Evolutionary conservation across 2,797 vertebrate genomes (phyloP).

Genomic region (Labeo calbasu): DNA sequence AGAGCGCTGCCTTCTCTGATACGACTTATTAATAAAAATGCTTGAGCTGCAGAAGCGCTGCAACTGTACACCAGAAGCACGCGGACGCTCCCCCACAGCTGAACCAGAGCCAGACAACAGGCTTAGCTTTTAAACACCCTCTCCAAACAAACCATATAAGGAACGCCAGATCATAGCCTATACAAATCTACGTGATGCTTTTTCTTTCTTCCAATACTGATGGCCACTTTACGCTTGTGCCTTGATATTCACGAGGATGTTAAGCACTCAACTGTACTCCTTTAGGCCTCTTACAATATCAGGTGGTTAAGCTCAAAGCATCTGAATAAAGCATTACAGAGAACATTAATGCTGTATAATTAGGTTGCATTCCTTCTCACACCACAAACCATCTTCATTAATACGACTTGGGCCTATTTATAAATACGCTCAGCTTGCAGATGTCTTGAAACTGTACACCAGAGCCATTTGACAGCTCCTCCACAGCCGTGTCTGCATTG

Average conservation of each 20-base stretch:
- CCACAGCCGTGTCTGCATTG: conserved; percentile 40
- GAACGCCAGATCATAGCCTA: background rate
- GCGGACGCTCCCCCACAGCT: conserved; percentile 35
- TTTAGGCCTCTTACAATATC: background rate
- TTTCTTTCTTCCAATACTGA: background rate
- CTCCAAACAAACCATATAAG: conserved; percentile 17
- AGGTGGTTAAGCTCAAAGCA: background rate
- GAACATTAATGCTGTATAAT: background rate
- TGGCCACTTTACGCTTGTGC: too few relatives aligned
- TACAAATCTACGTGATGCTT: background rate
- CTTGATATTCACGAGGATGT: background rate
- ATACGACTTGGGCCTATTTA: conserved; percentile 40
- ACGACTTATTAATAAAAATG: conserved; percentile 59
- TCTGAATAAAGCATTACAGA: background rate
- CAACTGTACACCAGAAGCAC: conserved; percentile 49
- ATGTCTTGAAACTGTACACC: conserved; percentile 53
- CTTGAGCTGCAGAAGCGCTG: conserved; percentile 36
- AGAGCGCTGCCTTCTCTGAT: conserved; percentile 21
- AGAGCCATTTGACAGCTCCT: conserved; percentile 51
- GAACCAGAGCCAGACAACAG: conserved; percentile 10
- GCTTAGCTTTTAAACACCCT: background rate
- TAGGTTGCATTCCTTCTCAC: background rate
- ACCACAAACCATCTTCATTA: background rate
- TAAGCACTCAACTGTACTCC: background rate
- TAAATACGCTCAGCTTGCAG: conserved; percentile 34